Evolutionary conservation across 2,113 vertebrate species (phyloP), one percentile per base, ranked within the genome.

Genomic region (Brachirus orientalis): DNA sequence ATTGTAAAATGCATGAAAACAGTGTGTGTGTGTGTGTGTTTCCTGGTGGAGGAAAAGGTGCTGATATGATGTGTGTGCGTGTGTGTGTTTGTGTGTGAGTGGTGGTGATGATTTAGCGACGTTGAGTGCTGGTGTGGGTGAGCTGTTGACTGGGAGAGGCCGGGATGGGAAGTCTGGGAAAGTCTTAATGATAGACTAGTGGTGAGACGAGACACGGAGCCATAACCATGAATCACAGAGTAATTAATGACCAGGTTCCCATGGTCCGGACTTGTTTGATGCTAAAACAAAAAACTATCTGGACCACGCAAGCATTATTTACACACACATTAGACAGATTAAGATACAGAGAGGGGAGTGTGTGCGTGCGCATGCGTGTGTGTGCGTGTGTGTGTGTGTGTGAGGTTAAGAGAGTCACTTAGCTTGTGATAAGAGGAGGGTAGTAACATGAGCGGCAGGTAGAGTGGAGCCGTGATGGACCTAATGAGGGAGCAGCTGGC

Each of bases 191-290:
- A 90, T 81, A 86, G 86, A 84, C 63, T 58, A 13, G 74, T 61
- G 76, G 71, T 7, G 74, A 86, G 88, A 83, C 85, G 58, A 84
- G 83, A 81, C 77, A 82, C 78, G 38, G 80, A 87, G 78, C 75
- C 82, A 59, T 72, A 88, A 83, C 86, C 86, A 84, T 87, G 85
- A 90, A 86, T 88, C 83, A 87, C 69, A 17, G 17, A 64, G 68
- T 84, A 70, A 88, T 90, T 88, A 87, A 86, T 86, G 83, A 86
- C 37, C 85, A 62, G 77, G 81, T 87, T 90, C 86, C 85, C 85
- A 86, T 75, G 80, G 80, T 19, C 50, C 68, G 72, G 65, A 40
- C 79, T 69, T 80, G 79, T 88, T 88, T 88, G 86, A 86, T 76
- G 86, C 47, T 78, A 73, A 78, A 82, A 88, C 86, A 90, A 82